Evolutionary conservation across 2,797 vertebrate genomes (phyloP).

Genomic region (Rhyacichthys aspro): DNA sequence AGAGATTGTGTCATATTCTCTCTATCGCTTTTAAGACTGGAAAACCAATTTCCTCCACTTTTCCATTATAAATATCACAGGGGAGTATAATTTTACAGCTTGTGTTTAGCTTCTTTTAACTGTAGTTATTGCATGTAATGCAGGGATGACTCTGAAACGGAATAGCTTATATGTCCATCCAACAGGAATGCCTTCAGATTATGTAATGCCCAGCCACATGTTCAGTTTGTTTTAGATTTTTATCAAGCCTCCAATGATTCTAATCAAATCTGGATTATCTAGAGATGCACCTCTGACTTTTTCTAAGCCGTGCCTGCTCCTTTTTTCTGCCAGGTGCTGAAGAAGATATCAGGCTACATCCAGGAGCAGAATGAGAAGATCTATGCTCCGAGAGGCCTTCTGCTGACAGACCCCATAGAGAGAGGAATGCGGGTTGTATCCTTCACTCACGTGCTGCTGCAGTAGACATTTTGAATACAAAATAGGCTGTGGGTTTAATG

Average conservation of each 20-base stretch:
- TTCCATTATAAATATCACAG: conserved; percentile 28
- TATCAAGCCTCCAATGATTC: conserved; percentile 13
- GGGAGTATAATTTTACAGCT: conserved; percentile 21
- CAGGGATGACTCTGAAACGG: conserved; percentile 8
- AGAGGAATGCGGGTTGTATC: conserved; percentile 98
- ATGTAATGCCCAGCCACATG: conserved; percentile 4
- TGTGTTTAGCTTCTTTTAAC: conserved; percentile 19
- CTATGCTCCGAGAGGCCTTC: conserved; percentile 91
- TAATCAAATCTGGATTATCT: conserved; percentile 48
- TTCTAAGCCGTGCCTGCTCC: conserved; percentile 13
- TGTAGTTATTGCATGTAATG: conserved; percentile 14
- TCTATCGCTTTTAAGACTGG: conserved; percentile 24
- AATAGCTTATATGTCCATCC: conserved; percentile 22
- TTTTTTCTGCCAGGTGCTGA: conserved; percentile 85
- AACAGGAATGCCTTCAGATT: conserved; percentile 18
- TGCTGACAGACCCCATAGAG: conserved; percentile 95
- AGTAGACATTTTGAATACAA: conserved; percentile 7
- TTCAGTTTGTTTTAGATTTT: conserved; percentile 16
- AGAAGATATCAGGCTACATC: conserved; percentile 95
- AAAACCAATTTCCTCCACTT: conserved; percentile 58
- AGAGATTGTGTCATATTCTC: conserved; percentile 38
- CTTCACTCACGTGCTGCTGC: conserved; percentile 66
- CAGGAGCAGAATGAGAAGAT: conserved; percentile 99
- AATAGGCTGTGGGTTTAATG: neutral
- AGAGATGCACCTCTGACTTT: conserved; percentile 19